Evolutionary conservation across 2,888 invertebrate genomes (phyloP).

Genomic region (Oligia latruncula): DNA sequence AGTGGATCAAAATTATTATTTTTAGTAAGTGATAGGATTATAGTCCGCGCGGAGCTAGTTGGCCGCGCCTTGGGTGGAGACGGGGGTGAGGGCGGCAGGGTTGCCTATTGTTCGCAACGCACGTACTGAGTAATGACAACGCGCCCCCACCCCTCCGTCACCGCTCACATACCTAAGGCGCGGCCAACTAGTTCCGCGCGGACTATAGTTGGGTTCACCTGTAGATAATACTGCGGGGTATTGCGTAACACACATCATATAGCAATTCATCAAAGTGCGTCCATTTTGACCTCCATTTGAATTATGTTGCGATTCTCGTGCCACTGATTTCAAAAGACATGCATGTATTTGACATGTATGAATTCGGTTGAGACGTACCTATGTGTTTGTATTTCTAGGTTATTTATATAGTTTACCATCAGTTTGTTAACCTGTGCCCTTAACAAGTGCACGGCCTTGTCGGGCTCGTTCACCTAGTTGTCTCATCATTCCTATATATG

Average conservation of each 20-base stretch:
- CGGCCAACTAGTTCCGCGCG: too few species aligned
- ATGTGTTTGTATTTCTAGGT: neutral
- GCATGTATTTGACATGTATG: too few species aligned
- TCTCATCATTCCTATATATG: neutral
- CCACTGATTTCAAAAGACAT: too few species aligned
- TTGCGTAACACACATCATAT: neutral
- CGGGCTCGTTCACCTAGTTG: neutral
- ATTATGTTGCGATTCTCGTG: neutral
- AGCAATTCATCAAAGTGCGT: neutral
- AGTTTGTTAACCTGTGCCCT: neutral
- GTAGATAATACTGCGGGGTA: neutral
- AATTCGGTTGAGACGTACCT: neutral
- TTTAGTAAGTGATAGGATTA: too few species aligned
- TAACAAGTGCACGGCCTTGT: neutral
- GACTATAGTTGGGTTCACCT: neutral
- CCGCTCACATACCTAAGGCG: too few species aligned
- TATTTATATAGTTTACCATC: neutral
- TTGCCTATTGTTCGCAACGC: too few species aligned
- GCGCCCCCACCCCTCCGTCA: too few species aligned
- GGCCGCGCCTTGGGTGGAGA: too few species aligned
- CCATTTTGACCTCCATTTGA: neutral
- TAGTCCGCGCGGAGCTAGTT: too few species aligned
- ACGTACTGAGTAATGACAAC: too few species aligned
- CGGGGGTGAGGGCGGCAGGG: too few species aligned
- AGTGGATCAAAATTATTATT: conserved; percentile 7